Conservation (phyloP, 2,888 invertebrate species). For the Aleiodes leptofemur region DNA sequence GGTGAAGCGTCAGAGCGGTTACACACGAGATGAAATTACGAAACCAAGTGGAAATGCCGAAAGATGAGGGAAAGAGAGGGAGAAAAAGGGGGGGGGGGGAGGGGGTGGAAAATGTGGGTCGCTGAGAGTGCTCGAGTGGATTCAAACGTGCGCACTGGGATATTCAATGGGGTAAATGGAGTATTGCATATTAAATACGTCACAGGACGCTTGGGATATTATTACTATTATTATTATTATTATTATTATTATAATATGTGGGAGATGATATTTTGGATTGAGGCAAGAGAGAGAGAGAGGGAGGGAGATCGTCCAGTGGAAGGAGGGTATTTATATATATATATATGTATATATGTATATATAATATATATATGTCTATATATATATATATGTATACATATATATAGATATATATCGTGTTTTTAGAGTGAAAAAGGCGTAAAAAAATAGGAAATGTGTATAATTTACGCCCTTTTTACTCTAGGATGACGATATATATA, state of each 20-base stretch:
- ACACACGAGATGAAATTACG: conserved; percentile 54
- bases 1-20: conserved; percentile 45
- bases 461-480: too few relatives aligned
- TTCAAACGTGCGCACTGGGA: conserved; percentile 51
- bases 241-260: too few relatives aligned
- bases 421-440: too few relatives aligned
- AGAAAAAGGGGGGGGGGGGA: background rate
- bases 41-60: conserved; percentile 51
- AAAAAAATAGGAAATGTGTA: too few relatives aligned
- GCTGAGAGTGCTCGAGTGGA: conserved; percentile 60
- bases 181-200: conserved; percentile 71
- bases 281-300: background rate
- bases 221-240: too few relatives aligned
- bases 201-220: conserved; percentile 5
- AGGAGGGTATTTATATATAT: conserved; percentile 28
- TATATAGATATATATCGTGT: conserved; percentile 39
- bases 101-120: conserved; percentile 66
- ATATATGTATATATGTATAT: background rate
- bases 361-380: too few relatives aligned
- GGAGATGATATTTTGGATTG: background rate
- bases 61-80: background rate
- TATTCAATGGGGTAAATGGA: conserved; percentile 72
- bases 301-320: conserved; percentile 48
- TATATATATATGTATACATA: background rate
- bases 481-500: too few relatives aligned